Evolutionary conservation across 1,140 invertebrate genomes (phyloP).

Genomic region (Sarcophaga bullata): DNA sequence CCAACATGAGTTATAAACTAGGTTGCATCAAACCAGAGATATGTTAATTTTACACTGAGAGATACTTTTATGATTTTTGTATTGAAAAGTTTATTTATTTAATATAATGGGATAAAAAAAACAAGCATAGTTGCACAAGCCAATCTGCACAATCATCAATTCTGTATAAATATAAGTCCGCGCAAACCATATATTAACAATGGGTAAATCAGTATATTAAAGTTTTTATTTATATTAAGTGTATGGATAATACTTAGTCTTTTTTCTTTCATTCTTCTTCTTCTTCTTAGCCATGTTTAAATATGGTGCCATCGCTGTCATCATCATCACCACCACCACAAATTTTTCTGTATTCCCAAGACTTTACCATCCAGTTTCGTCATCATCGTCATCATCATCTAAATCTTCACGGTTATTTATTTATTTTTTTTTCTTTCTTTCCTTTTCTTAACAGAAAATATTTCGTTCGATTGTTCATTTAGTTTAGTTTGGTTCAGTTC

Average conservation of each 20-base stretch:
- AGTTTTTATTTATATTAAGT: constrained; percentile 30
- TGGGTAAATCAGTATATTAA: no score
- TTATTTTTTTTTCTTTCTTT: not conserved
- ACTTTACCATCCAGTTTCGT: not conserved
- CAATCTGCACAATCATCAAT: no score
- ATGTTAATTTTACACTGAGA: no score
- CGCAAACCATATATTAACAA: no score
- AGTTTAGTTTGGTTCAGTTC: not conserved
- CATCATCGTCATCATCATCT: constrained; percentile 32
- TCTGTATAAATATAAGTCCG: no score
- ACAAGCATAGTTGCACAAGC: no score
- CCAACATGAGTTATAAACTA: no score
- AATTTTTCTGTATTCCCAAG: not conserved
- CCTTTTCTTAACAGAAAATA: not conserved
- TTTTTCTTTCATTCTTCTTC: not conserved
- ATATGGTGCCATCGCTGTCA: not conserved
- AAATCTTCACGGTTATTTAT: constrained; percentile 34
- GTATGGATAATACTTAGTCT: constrained; percentile 32
- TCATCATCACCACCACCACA: not conserved
- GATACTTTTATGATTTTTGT: no score
- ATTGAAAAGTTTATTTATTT: no score
- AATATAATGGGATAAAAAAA: no score
- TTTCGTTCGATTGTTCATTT: constrained; percentile 8
- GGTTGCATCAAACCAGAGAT: no score
- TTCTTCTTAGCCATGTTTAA: not conserved